phyloP scores from a whole-genome alignment of 2,888 invertebrate species.

The Serrognathus titanus region DNA sequence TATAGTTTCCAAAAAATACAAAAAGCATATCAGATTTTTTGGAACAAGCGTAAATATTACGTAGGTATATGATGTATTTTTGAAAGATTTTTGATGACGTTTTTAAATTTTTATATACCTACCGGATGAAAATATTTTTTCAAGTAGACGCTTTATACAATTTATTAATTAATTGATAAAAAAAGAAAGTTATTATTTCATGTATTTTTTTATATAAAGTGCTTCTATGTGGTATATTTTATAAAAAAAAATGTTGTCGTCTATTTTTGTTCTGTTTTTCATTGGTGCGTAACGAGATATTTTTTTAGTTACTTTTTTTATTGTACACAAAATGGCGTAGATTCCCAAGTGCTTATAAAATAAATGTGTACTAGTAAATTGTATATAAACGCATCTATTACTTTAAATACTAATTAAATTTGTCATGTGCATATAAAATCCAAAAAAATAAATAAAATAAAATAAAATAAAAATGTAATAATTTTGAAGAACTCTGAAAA shows the following conservation, averaged over 20 bases:
- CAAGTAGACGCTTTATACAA: neutral
- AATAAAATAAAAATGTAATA: neutral
- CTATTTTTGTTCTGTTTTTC: slow-evolving; percentile 23
- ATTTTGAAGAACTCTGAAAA: slow-evolving; percentile 2
- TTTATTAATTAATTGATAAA: neutral
- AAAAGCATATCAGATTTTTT: slow-evolving; percentile 17
- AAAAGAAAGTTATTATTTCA: neutral
- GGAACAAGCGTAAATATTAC: slow-evolving; percentile 13
- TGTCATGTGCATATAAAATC: slow-evolving; percentile 18
- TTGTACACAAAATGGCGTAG: slow-evolving; percentile 24
- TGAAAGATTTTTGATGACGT: slow-evolving; percentile 25
- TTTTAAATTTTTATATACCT: slow-evolving; percentile 37
- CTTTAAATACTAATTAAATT: slow-evolving; percentile 22
- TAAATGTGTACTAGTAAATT: slow-evolving; percentile 29
- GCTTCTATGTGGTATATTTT: neutral
- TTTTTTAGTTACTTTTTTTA: slow-evolving; percentile 18
- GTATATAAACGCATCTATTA: slow-evolving; percentile 27
- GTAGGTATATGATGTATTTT: slow-evolving; percentile 22
- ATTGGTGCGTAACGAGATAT: slow-evolving; percentile 26
- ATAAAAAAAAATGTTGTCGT: slow-evolving; percentile 13
- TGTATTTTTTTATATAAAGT: neutral
- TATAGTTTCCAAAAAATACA: slow-evolving; percentile 10
- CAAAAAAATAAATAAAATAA: slow-evolving; percentile 2
- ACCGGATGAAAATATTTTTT: slow-evolving; percentile 20
- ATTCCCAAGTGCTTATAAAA: slow-evolving; percentile 33